Conservation (phyloP, 2,888 invertebrate genomes). For the Lepeophtheirus nordmannii region DNA sequence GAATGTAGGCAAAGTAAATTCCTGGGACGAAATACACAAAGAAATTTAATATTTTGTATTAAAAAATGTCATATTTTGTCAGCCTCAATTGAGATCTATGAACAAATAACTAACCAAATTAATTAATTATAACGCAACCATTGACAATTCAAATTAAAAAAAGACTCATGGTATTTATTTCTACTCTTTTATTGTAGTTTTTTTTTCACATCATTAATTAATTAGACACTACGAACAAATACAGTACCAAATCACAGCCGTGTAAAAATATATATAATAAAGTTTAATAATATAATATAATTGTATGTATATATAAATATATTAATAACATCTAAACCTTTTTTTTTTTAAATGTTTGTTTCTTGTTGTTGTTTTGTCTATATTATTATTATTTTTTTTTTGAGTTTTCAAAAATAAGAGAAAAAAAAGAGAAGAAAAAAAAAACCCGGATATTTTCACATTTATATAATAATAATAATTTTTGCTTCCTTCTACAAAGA, state of each 20-base stretch:
- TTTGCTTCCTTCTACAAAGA: not conserved
- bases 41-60: no score
- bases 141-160: no score
- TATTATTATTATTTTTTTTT: not conserved
- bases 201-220: constrained; percentile 5
- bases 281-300: not conserved
- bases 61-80: no score
- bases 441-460: not conserved
- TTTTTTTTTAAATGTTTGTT: not conserved
- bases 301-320: not conserved
- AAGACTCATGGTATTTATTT: not conserved
- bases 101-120: no score
- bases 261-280: constrained; percentile 7
- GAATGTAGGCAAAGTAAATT: no score
- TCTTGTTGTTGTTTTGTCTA: not conserved
- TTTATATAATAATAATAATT: not conserved
- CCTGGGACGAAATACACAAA: no score
- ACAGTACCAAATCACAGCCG: constrained; percentile 9
- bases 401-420: not conserved
- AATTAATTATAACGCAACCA: no score
- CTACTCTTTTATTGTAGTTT: constrained; percentile 3
- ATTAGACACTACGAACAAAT: constrained; percentile 6
- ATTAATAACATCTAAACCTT: not conserved
- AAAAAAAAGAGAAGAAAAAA: no score
- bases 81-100: no score